Evolutionary conservation across 2,113 vertebrate genomes (phyloP).

Genomic region (Ailuropoda melanoleuca): DNA sequence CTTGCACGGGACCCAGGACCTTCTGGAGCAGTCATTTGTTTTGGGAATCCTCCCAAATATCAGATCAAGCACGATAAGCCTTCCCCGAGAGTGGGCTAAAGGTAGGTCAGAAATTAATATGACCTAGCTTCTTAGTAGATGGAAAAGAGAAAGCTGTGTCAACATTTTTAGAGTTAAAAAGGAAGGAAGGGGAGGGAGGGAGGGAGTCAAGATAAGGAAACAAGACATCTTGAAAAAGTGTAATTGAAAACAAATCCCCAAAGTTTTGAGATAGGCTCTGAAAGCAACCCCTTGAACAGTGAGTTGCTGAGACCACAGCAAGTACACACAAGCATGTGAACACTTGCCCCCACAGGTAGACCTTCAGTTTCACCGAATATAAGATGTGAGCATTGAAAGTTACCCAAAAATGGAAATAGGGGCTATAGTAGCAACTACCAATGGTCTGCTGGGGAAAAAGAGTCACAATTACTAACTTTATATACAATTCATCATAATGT

Average conservation of each 20-base stretch:
- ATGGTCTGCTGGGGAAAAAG: not conserved
- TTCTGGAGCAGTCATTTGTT: not conserved
- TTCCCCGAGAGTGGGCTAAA: not conserved
- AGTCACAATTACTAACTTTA: not conserved
- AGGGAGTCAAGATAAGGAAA: not conserved
- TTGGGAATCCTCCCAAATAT: not conserved
- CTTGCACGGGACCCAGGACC: not conserved
- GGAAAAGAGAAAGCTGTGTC: conserved; percentile 15
- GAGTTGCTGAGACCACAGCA: conserved; percentile 8
- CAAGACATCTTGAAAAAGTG: not conserved
- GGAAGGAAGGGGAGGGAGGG: not conserved
- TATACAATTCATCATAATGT: not conserved
- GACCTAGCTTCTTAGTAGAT: not conserved
- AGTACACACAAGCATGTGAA: not conserved
- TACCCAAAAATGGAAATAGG: not conserved
- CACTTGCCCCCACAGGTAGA: not conserved
- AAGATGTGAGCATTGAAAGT: not conserved
- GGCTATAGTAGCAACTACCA: not conserved
- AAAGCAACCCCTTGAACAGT: not conserved
- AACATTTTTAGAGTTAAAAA: conserved; percentile 40
- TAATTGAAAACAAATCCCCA: conserved; percentile 25
- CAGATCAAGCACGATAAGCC: not conserved
- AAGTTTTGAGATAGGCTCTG: not conserved
- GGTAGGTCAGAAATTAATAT: not conserved
- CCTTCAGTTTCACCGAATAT: not conserved